Percentiles rank a stretch among this genome's conserved stretches.
phyloP scores from a whole-genome alignment of 2,113 vertebrate species.

The Ciconia maguari region DNA sequence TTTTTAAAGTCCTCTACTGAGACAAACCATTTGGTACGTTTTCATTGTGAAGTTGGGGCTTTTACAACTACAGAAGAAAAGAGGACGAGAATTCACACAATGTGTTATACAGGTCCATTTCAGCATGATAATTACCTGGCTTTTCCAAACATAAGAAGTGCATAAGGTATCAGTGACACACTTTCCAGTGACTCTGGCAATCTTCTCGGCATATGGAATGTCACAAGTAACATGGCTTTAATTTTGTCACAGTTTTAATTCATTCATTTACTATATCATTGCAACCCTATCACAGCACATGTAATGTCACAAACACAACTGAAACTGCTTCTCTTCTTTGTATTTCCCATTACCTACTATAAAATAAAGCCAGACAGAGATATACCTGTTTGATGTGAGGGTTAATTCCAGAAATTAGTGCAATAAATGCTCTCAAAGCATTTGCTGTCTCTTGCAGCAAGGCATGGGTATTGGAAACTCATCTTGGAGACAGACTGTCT shows the following conservation, averaged over 20 bases:
- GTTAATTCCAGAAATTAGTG: neutral
- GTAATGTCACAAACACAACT: neutral
- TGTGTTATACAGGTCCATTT: neutral
- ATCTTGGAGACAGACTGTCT: neutral
- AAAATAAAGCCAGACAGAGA: neutral
- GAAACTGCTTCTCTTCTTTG: neutral
- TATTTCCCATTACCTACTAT: neutral
- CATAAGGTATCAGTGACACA: neutral
- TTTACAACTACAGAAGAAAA: neutral
- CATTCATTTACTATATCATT: neutral
- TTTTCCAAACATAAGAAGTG: neutral
- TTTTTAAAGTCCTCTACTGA: neutral
- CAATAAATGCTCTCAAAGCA: neutral
- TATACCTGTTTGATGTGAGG: neutral
- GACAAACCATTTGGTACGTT: neutral
- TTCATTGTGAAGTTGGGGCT: neutral
- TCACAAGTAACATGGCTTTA: neutral
- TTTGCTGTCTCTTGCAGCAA: neutral
- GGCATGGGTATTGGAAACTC: neutral
- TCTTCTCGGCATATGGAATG: neutral
- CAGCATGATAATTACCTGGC: neutral
- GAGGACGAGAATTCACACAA: neutral
- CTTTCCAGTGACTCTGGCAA: neutral
- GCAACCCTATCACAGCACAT: neutral
- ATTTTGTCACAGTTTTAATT: neutral